A percentile compares a stretch with the other conserved stretches of the same genome.
Conservation (phyloP, 2,888 invertebrate genomes). For the Archaeoteleia sp. region DNA sequence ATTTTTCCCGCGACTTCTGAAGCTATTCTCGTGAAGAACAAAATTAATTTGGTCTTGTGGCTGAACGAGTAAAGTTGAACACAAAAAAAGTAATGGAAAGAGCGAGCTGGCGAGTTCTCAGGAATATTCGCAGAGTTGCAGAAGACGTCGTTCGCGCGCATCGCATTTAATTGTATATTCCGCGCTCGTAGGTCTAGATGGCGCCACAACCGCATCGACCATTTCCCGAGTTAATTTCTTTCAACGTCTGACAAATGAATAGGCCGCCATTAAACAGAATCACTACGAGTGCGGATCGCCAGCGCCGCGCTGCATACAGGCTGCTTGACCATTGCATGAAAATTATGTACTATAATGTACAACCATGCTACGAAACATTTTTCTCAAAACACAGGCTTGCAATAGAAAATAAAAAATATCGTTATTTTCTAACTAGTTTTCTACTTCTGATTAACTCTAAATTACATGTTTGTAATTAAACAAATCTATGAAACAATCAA, state of each 20-base stretch:
- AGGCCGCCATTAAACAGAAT: background rate
- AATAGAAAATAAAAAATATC: too few relatives aligned
- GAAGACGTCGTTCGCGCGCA: slow-evolving; percentile 64
- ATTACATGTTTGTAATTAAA: too few relatives aligned
- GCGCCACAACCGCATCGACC: background rate
- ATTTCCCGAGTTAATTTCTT: background rate
- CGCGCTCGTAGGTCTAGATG: slow-evolving; percentile 24
- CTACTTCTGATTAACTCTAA: too few relatives aligned
- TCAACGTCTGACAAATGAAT: background rate
- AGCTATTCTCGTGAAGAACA: too few relatives aligned
- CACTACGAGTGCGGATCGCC: slow-evolving; percentile 53
- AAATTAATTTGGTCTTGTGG: slow-evolving; percentile 47
- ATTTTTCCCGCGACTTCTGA: too few relatives aligned
- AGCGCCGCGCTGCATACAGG: slow-evolving; percentile 67
- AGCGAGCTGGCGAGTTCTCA: slow-evolving; percentile 65
- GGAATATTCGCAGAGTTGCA: slow-evolving; percentile 67
- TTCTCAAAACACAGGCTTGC: background rate
- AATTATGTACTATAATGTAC: too few relatives aligned
- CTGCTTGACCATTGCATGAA: slow-evolving; percentile 60
- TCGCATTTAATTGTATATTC: slow-evolving; percentile 23
- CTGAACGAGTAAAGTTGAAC: slow-evolving; percentile 59
- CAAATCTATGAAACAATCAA: too few relatives aligned
- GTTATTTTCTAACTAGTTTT: too few relatives aligned
- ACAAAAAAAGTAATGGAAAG: slow-evolving; percentile 55
- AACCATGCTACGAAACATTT: slow-evolving; percentile 17